Percentiles rank a stretch among this genome's conserved stretches.
Evolutionary conservation across 2,888 invertebrate species (phyloP).

Genomic region (Clunio marinus): DNA sequence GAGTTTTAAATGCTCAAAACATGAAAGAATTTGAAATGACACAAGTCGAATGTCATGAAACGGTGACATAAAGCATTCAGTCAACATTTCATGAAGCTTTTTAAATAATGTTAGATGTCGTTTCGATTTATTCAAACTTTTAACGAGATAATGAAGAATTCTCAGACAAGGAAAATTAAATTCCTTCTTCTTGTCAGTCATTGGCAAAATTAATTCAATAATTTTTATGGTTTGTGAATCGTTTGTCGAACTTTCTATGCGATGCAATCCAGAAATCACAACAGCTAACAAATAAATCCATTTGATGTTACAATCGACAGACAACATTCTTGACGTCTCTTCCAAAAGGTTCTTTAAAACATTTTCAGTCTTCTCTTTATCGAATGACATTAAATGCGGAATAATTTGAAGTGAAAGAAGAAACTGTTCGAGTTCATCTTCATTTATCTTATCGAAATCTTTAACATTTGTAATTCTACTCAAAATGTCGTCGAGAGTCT

Average conservation of each 20-base stretch:
- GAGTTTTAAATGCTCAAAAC: slow-evolving; percentile 50
- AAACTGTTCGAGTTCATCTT: slow-evolving; percentile 49
- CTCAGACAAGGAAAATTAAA: slow-evolving; percentile 49
- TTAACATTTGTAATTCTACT: slow-evolving; percentile 47
- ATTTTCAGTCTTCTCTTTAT: slow-evolving; percentile 44
- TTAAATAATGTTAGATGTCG: slow-evolving; percentile 52
- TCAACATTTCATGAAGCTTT: slow-evolving; percentile 55
- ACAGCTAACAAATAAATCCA: slow-evolving; percentile 7
- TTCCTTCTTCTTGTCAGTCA: slow-evolving; percentile 48
- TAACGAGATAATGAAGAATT: slow-evolving; percentile 50
- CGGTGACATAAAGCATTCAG: slow-evolving; percentile 63
- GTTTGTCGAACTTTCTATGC: not conserved
- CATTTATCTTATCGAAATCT: slow-evolving; percentile 48
- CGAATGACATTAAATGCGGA: slow-evolving; percentile 44
- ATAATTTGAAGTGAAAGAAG: slow-evolving; percentile 45
- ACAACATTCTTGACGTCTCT: slow-evolving; percentile 36
- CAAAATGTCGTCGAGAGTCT: slow-evolving; percentile 57
- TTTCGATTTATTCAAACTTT: slow-evolving; percentile 52
- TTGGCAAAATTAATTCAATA: slow-evolving; percentile 52
- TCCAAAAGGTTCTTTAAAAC: slow-evolving; percentile 52
- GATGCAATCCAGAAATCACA: not conserved
- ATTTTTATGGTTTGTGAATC: slow-evolving; percentile 49
- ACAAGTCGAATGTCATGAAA: slow-evolving; percentile 65
- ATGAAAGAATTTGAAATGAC: slow-evolving; percentile 61
- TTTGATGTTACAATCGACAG: not conserved